Evolutionary conservation across 2,797 vertebrate genomes (phyloP).

Genomic region (Coregonus ussuriensis): DNA sequence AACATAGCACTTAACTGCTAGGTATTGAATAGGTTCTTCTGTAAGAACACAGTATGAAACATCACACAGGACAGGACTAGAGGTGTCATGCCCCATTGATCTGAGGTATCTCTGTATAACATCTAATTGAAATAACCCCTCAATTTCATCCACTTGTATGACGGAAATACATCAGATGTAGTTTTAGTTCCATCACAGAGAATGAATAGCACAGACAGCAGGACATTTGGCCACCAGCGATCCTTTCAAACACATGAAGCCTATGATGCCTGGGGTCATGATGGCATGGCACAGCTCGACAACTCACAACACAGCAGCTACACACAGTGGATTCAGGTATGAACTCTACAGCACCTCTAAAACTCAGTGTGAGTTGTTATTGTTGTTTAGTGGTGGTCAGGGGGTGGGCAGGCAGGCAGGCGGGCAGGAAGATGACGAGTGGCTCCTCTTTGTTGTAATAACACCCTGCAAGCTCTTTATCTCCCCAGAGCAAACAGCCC

Average conservation of each 20-base stretch:
- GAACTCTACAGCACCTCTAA: constrained; percentile 1
- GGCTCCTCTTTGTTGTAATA: constrained; percentile 26
- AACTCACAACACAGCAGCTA: neutral
- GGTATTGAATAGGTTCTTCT: no score
- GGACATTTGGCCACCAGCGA: neutral
- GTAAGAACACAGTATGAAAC: neutral
- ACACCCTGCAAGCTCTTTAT: constrained; percentile 32
- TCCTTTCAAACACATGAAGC: neutral
- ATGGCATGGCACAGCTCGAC: constrained; percentile 1
- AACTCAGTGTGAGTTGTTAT: neutral
- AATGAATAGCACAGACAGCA: neutral
- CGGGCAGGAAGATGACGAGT: neutral
- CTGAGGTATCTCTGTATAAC: neutral
- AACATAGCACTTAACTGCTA: no score
- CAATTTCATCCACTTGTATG: neutral
- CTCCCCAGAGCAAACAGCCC: constrained; percentile 12
- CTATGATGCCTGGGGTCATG: neutral
- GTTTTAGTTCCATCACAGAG: neutral
- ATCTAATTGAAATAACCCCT: neutral
- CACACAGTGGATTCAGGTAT: neutral
- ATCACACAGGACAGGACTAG: neutral
- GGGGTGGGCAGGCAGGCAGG: neutral
- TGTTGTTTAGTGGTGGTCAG: neutral
- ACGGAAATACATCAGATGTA: neutral
- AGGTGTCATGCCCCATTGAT: neutral